Conservation (phyloP, 2,113 vertebrate genomes). For the Sander lucioperca region DNA sequence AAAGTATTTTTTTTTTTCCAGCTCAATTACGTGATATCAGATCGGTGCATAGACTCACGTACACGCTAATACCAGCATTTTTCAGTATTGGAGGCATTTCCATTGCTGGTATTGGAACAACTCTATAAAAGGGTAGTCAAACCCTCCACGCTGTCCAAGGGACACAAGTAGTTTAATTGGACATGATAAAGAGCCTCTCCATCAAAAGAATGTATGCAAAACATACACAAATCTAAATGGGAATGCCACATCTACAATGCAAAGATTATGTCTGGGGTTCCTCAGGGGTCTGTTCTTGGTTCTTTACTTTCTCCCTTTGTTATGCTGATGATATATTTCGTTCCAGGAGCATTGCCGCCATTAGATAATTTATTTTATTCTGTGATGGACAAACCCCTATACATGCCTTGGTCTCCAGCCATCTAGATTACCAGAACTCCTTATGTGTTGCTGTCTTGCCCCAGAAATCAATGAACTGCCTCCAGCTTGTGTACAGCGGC, state of each 20-base stretch:
- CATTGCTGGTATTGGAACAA: no score
- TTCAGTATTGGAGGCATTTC: no score
- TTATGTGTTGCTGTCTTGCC: not conserved
- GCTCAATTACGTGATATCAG: no score
- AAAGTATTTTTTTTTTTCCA: no score
- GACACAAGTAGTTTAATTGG: not conserved
- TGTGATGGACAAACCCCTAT: not conserved
- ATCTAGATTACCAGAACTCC: not conserved
- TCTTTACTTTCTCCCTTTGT: not conserved
- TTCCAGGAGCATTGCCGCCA: not conserved
- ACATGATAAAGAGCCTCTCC: not conserved
- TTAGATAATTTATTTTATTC: not conserved
- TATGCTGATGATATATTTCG: not conserved
- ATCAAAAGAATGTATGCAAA: no score
- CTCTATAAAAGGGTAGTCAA: not conserved
- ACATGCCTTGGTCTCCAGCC: not conserved
- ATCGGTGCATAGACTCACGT: no score
- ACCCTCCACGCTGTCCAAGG: not conserved
- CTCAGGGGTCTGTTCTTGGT: not conserved
- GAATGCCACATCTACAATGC: not conserved
- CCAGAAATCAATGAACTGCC: not conserved
- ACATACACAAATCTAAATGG: not conserved
- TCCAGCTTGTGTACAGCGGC: not conserved
- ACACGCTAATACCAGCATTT: no score
- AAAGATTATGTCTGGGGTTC: not conserved